Evolutionary conservation across 2,113 vertebrate species (phyloP).

Genomic region (Solea solea): DNA sequence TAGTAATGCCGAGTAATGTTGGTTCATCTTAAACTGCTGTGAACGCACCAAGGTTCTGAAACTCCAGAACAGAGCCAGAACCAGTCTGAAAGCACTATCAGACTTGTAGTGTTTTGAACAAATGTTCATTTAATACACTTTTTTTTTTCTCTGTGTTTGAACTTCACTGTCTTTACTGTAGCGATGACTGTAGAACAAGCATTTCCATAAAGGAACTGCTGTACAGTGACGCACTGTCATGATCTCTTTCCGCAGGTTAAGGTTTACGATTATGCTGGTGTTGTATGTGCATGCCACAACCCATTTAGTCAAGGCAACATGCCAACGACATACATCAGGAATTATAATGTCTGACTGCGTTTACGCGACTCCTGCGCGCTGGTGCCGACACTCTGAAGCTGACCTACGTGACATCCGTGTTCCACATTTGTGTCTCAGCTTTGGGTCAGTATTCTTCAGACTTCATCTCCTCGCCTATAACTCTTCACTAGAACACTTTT

Average conservation of each 20-base stretch:
- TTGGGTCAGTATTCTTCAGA: no score
- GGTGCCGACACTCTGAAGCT: neutral
- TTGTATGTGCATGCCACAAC: slow-evolving; percentile 19
- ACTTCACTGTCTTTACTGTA: slow-evolving; percentile 6
- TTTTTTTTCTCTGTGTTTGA: slow-evolving; percentile 5
- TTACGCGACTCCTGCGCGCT: neutral
- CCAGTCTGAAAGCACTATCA: neutral
- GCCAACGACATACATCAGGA: slow-evolving; percentile 15
- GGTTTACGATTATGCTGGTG: slow-evolving; percentile 30
- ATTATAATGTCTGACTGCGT: neutral
- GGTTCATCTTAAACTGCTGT: no score
- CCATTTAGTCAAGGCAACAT: slow-evolving; percentile 34
- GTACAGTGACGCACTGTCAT: slow-evolving; percentile 22
- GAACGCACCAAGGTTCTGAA: no score
- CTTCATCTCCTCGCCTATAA: neutral
- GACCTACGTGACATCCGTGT: slow-evolving; percentile 13
- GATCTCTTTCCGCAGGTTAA: slow-evolving; percentile 37
- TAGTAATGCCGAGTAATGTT: no score
- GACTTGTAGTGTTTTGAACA: neutral
- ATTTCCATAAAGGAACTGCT: slow-evolving; percentile 24
- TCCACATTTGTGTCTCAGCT: neutral
- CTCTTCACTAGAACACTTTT: neutral
- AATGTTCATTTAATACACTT: neutral
- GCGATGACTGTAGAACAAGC: slow-evolving; percentile 26
- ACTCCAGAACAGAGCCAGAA: no score